Base-by-base conservation (phyloP, 2,113 vertebrate species). In the Progne subis region DNA sequence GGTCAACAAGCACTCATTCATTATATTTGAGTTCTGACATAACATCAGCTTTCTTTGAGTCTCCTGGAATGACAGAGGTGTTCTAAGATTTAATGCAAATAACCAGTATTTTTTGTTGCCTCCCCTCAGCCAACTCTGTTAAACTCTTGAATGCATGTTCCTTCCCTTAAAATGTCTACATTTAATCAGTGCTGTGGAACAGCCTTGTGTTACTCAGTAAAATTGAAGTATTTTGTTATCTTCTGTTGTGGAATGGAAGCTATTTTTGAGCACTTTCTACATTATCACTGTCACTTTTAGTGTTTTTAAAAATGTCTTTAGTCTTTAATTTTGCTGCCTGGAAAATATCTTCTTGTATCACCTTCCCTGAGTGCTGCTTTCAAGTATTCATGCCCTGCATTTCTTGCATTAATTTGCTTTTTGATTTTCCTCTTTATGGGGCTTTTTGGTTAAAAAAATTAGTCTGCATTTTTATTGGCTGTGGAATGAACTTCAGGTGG, bases 201-300 rank as follows among this genome's bases (percentile, higher is more conserved):
- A 55, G 49, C 52, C 9, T 88, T n/a, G 37, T 81, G 59, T 46
- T 82, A n/a, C 26, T 67, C 68, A 71, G 68, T 92, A 65, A 93
- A 88, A 90, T 8, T 7, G 60, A 71, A 91, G n/a, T n/a, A 71
- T 94, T 94, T 95, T 82, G 49, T 92, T 93, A 56, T 52, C 75
- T 72, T 83, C 37, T 86, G 79, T 79, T 75, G 13, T 64, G 52
- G 72, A 78, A 53, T 64, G 21, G 65, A 78, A 91, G 63, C 61
- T 64, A 18, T 56, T 94, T 92, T 85, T 71, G 67, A 84, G 57
- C 46, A 28, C 37, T 79, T 95, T 24, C 49, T 82, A 9, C 11
- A 6, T 74, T 77, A 79, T 64, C 82, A 15, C 50, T 86, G 53
- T 82, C n/a, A 49, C 47, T 91, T 91, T 11, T 43, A 43, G 24